Evolutionary conservation across 2,888 invertebrate genomes (phyloP).

Genomic region (Steromphala cineraria): DNA sequence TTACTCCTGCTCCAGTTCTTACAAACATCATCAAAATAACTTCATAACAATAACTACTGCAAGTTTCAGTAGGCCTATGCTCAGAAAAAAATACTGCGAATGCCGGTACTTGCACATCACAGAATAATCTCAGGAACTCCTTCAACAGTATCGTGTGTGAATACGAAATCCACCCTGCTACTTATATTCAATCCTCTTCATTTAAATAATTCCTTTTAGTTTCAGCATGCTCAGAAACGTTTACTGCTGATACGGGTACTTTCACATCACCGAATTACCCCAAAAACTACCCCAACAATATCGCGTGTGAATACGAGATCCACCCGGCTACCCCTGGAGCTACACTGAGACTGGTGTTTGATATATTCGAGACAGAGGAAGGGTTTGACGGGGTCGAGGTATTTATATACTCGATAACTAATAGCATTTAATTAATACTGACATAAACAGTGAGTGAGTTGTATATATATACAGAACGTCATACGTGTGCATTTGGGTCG

Average conservation of each 20-base stretch:
- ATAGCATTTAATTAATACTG: background rate
- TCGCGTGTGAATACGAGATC: background rate
- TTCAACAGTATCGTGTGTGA: background rate
- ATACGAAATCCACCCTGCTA: background rate
- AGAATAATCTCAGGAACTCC: background rate
- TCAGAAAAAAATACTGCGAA: background rate
- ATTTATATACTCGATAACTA: background rate
- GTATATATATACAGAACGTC: too few relatives aligned
- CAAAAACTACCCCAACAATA: background rate
- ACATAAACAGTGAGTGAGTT: too few relatives aligned
- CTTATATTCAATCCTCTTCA: too few relatives aligned
- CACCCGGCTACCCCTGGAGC: background rate
- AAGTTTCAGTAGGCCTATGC: background rate
- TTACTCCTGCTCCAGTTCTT: too few relatives aligned
- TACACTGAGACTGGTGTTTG: background rate
- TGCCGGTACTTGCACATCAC: background rate
- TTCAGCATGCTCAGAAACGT: background rate
- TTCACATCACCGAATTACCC: background rate
- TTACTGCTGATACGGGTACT: background rate
- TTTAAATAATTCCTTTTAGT: background rate
- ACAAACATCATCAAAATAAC: too few relatives aligned
- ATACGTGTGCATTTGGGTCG: too few relatives aligned
- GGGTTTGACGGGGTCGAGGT: background rate
- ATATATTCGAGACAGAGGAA: background rate
- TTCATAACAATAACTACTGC: too few relatives aligned